Percentiles rank a stretch among this genome's conserved stretches.
These are phyloP conservation scores for Mus spicilegus DNA, from an alignment of 2,113 vertebrate genomes.

Conservation along the genomic window DNA sequence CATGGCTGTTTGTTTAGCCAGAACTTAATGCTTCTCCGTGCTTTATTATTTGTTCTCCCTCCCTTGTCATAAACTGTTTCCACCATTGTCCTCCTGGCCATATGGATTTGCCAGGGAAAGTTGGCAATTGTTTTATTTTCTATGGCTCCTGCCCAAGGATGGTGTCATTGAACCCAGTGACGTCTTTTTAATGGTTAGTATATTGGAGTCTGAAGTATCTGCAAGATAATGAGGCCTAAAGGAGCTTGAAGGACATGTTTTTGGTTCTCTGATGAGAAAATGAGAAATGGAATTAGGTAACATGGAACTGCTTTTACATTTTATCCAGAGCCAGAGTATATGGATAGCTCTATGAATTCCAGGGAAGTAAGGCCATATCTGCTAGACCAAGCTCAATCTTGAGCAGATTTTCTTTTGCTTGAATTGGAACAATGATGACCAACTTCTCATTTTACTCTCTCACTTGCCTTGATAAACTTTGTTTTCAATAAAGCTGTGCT, in stretches of 20 bases:
- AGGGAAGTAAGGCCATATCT: neutral
- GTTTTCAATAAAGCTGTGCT: neutral
- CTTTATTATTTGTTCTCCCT: conserved; percentile 66
- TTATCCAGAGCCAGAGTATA: conserved; percentile 21
- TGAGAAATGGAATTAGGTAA: conserved; percentile 63
- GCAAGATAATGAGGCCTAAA: conserved; percentile 73
- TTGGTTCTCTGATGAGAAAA: conserved; percentile 52
- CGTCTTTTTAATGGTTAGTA: conserved; percentile 79
- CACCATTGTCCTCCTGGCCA: conserved; percentile 68
- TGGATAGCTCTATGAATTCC: neutral
- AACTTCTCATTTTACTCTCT: conserved; percentile 5
- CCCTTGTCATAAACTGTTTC: conserved; percentile 61
- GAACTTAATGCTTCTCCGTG: conserved; percentile 55
- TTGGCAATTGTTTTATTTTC: conserved; percentile 78
- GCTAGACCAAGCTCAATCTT: neutral
- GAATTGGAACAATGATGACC: neutral
- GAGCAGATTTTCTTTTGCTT: conserved; percentile 23
- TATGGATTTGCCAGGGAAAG: conserved; percentile 70
- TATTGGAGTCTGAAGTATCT: conserved; percentile 73
- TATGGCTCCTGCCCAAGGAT: conserved; percentile 76
- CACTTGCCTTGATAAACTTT: neutral
- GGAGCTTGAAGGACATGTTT: conserved; percentile 11
- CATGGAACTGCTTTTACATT: neutral
- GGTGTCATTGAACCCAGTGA: conserved; percentile 76
- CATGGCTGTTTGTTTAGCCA: neutral